Percentiles rank a stretch among this genome's conserved stretches.
Evolutionary conservation across 2,797 vertebrate species (phyloP).

Genomic region (Tapera naevia): DNA sequence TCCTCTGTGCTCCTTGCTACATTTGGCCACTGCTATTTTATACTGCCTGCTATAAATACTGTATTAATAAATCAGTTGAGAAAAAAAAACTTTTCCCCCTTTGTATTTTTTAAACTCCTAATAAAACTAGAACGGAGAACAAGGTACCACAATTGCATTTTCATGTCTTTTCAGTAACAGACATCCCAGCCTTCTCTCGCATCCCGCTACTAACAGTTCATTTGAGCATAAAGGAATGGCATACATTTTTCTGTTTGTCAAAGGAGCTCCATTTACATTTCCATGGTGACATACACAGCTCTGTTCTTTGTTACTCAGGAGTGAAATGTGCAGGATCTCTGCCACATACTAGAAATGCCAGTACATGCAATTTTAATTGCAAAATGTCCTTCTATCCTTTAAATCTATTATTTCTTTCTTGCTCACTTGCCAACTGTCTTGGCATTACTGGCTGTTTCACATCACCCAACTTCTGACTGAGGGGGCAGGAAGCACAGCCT

Average conservation of each 20-base stretch:
- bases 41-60: neutral
- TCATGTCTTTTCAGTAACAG: slow-evolving; percentile 38
- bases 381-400: slow-evolving; percentile 32
- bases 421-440: slow-evolving; percentile 48
- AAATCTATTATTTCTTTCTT: slow-evolving; percentile 52
- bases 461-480: slow-evolving; percentile 41
- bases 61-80: neutral
- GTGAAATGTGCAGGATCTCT: slow-evolving; percentile 61
- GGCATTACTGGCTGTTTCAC: slow-evolving; percentile 11
- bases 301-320: slow-evolving; percentile 62
- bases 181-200: slow-evolving; percentile 26
- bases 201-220: slow-evolving; percentile 25
- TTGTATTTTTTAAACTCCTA: neutral
- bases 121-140: neutral
- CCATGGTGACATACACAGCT: slow-evolving; percentile 55
- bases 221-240: slow-evolving; percentile 42
- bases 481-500: slow-evolving; percentile 30
- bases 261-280: slow-evolving; percentile 67
- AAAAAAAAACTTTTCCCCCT: neutral
- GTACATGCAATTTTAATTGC: slow-evolving; percentile 63
- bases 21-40: neutral
- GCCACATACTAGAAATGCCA: slow-evolving; percentile 54
- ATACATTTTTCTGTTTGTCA: slow-evolving; percentile 63
- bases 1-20: neutral
- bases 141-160: slow-evolving; percentile 12